phyloP scores from a whole-genome alignment of 1,140 invertebrate species.

The Dicyema japonicum region DNA sequence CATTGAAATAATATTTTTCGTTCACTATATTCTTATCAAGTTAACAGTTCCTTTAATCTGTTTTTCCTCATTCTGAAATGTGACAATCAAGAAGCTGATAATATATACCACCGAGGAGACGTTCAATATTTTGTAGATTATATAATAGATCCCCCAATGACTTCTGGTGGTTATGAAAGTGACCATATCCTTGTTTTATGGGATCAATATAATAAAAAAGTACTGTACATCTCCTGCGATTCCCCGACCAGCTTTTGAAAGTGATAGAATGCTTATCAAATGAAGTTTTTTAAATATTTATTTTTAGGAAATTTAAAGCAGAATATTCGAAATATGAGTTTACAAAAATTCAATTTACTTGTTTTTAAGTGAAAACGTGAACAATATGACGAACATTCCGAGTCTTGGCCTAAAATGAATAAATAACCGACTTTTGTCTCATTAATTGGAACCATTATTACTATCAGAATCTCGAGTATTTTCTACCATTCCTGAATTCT shows the following conservation, averaged over 20 bases:
- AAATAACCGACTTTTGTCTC: neutral
- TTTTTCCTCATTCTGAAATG: constrained; percentile 79
- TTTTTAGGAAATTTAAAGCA: constrained; percentile 87
- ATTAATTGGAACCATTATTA: neutral
- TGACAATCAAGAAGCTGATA: constrained; percentile 99
- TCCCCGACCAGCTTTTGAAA: constrained; percentile 92
- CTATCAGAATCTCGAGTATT: neutral
- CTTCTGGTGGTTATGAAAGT: constrained; percentile 80
- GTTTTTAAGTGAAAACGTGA: constrained; percentile 1
- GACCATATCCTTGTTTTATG: constrained; percentile 60
- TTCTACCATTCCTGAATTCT: neutral
- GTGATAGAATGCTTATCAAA: constrained; percentile 88
- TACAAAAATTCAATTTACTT: neutral
- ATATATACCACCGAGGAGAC: constrained; percentile 90
- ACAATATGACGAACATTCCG: constrained; percentile 1
- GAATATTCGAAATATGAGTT: constrained; percentile 55
- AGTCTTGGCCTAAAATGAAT: neutral
- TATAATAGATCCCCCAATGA: constrained; percentile 88
- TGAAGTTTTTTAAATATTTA: constrained; percentile 67
- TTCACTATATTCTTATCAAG: constrained; percentile 76
- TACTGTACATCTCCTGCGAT: constrained; percentile 31
- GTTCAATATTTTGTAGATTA: constrained; percentile 75
- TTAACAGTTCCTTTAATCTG: constrained; percentile 98
- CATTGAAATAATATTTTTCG: constrained; percentile 27
- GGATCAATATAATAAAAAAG: constrained; percentile 89